phyloP scores from a whole-genome alignment of 2,113 vertebrate species.

The Ceratotherium simum region DNA sequence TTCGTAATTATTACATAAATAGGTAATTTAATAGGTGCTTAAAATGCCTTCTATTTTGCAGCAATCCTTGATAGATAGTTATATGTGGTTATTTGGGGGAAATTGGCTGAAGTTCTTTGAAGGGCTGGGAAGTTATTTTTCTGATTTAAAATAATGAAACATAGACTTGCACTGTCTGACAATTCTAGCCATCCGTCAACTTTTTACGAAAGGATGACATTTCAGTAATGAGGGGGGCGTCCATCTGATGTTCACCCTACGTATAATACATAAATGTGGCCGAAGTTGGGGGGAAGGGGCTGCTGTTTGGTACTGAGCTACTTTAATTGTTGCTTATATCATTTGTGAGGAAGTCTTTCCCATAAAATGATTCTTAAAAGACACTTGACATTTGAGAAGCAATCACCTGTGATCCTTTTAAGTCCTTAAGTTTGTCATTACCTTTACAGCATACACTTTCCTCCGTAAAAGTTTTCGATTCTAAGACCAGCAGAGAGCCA shows the following conservation, averaged over 20 bases:
- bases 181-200: background rate
- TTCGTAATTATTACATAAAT: background rate
- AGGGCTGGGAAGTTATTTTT: background rate
- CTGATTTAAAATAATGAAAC: background rate
- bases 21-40: background rate
- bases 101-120: background rate
- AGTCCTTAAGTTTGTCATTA: background rate
- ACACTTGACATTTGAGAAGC: background rate
- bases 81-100: background rate
- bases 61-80: background rate
- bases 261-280: background rate
- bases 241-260: background rate
- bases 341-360: background rate
- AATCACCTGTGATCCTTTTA: background rate
- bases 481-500: background rate
- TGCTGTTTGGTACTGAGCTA: background rate
- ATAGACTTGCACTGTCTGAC: background rate
- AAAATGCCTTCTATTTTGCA: background rate
- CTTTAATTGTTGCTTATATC: background rate
- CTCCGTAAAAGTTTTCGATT: background rate
- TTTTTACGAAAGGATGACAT: background rate
- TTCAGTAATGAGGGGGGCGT: background rate
- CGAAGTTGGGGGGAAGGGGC: background rate
- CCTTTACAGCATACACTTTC: background rate
- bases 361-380: constrained; percentile 28